A percentile compares a stretch with the other conserved stretches of the same genome.
phyloP scores from a whole-genome alignment of 2,888 invertebrate genomes.

The Hyposoter dolosus region DNA sequence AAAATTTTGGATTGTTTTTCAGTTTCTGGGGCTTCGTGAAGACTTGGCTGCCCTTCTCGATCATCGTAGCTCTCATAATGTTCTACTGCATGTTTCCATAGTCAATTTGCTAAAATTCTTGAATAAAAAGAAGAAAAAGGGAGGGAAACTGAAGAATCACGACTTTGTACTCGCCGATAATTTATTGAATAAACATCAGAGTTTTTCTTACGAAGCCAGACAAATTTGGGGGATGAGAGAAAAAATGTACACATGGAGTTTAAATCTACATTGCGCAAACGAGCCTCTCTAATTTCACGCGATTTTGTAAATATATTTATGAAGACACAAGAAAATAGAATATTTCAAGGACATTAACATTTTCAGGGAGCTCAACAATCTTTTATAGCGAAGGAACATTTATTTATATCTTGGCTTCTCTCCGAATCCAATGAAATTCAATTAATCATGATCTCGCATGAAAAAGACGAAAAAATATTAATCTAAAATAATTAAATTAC shows the following conservation, averaged over 20 bases:
- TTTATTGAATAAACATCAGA: conserved; percentile 32
- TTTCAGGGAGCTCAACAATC: conserved; percentile 4
- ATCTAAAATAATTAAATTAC: neutral
- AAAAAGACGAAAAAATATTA: conserved; percentile 12
- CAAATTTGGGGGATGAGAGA: neutral
- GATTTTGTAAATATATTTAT: neutral
- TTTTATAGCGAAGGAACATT: neutral
- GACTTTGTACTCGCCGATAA: neutral
- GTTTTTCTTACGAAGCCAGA: neutral
- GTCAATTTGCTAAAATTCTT: neutral
- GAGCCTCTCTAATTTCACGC: neutral
- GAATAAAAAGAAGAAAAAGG: neutral
- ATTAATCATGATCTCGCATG: neutral
- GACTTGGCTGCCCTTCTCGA: conserved; percentile 93
- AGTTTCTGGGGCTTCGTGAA: conserved; percentile 90
- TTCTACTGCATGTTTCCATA: conserved; percentile 67
- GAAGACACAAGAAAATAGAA: conserved; percentile 35
- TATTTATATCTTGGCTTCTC: conserved; percentile 26
- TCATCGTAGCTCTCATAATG: conserved; percentile 82
- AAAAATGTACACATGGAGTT: neutral
- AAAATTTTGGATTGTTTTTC: conserved; percentile 76
- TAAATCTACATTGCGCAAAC: conserved; percentile 4
- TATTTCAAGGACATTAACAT: conserved; percentile 18
- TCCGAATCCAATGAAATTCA: conserved; percentile 4
- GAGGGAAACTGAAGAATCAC: neutral